Conservation (phyloP, 2,888 invertebrate genomes). For the Dorcus hopei region DNA sequence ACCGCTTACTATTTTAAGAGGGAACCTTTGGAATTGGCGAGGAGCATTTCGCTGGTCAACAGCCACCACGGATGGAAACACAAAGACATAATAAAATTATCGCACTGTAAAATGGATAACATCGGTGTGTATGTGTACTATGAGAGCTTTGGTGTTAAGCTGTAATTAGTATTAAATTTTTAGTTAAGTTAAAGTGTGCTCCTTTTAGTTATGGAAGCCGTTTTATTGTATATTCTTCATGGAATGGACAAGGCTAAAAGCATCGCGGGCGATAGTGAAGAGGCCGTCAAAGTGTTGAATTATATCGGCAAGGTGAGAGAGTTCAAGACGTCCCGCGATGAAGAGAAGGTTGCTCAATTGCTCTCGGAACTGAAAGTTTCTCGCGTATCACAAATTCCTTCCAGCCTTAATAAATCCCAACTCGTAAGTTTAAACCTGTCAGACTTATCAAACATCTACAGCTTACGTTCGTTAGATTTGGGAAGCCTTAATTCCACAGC, state of each 20-base stretch:
- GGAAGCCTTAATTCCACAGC: slow-evolving; percentile 57
- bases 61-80: slow-evolving; percentile 69
- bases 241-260: slow-evolving; percentile 54
- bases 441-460: too few relatives aligned
- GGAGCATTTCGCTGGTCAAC: slow-evolving; percentile 60
- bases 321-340: slow-evolving; percentile 49
- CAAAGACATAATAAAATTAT: slow-evolving; percentile 66
- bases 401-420: slow-evolving; percentile 60
- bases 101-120: slow-evolving; percentile 56
- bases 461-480: slow-evolving; percentile 54
- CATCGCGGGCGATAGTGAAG: slow-evolving; percentile 42
- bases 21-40: slow-evolving; percentile 60
- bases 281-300: slow-evolving; percentile 48
- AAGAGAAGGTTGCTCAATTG: slow-evolving; percentile 52
- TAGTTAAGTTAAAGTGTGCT: slow-evolving; percentile 1
- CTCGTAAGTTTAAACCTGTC: slow-evolving; percentile 49
- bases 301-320: slow-evolving; percentile 53
- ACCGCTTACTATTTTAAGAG: slow-evolving; percentile 63
- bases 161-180: not conserved
- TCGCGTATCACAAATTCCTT: slow-evolving; percentile 66
- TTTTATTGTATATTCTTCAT: slow-evolving; percentile 52
- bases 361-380: slow-evolving; percentile 54
- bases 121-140: slow-evolving; percentile 47
- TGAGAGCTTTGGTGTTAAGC: not conserved
- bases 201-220: slow-evolving; percentile 37